Conservation (phyloP, 2,888 invertebrate genomes). For the Rhamnusium bicolor region DNA sequence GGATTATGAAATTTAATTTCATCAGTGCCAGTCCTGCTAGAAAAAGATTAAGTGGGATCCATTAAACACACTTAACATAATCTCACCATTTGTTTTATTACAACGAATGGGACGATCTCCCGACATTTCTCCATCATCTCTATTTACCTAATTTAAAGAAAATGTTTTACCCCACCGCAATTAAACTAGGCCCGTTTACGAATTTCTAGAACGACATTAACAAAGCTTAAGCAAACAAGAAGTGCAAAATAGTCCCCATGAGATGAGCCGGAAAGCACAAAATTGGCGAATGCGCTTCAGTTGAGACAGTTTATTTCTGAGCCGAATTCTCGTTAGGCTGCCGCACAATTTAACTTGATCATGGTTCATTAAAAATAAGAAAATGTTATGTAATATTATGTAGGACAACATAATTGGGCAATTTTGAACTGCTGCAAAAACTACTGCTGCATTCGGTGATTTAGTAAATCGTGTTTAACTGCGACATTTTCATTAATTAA, state of each 20-base stretch:
- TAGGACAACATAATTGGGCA: not conserved
- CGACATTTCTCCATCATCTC: slow-evolving; percentile 28
- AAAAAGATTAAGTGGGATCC: slow-evolving; percentile 42
- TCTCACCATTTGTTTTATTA: slow-evolving; percentile 57
- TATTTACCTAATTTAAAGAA: slow-evolving; percentile 48
- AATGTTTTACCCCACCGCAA: slow-evolving; percentile 47
- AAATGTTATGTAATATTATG: not conserved
- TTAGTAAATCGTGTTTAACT: too few species aligned
- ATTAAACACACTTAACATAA: slow-evolving; percentile 59
- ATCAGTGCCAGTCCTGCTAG: slow-evolving; percentile 35
- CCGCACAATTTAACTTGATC: not conserved
- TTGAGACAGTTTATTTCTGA: not conserved
- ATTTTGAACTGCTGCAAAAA: not conserved
- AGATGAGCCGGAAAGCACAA: not conserved
- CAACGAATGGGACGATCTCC: slow-evolving; percentile 26
- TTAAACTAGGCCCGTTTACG: slow-evolving; percentile 39
- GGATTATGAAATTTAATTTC: slow-evolving; percentile 59
- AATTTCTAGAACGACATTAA: slow-evolving; percentile 16
- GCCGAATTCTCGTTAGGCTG: not conserved
- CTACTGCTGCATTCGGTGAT: too few species aligned
- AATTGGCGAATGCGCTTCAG: slow-evolving; percentile 2
- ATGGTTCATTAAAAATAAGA: not conserved
- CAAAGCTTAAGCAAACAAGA: slow-evolving; percentile 24
- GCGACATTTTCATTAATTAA: too few species aligned
- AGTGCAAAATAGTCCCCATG: slow-evolving; percentile 15